Base-by-base conservation (phyloP, 2,113 vertebrate species). In the Caranx ignobilis region DNA sequence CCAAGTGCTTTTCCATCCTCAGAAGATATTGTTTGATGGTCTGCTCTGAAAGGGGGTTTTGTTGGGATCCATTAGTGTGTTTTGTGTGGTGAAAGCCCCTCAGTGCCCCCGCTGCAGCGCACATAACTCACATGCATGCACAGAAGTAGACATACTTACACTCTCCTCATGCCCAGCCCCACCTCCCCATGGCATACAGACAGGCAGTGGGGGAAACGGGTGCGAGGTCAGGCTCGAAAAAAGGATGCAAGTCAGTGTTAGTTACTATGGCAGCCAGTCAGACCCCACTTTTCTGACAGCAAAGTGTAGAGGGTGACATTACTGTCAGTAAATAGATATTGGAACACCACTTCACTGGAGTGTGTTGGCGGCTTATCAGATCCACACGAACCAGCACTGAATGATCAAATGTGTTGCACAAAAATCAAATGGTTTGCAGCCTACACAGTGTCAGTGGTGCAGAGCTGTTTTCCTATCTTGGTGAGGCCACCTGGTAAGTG, bases 261-360 rank as follows among this genome's bases (percentile, higher is more conserved):
- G 91, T 92, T 91, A 82, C 90, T 89, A 90, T 92, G 90, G 89
- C 48, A 90, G 84, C 88, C 41, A 18, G 64, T 64, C 75, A 73
- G 56, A 75, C 50, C 64, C 68, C 64, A 74, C 63, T 71, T 75
- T 57, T 37, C 64, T 68, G 55, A 73, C 73, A 76, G 26, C 19
- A 18, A 37, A 43, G 31, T n/a, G 21, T 52, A 54, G 64, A 68
- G 55, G 56, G 69, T 41, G 57, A 72, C 60, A 74, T 56, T 37
- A 35, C 66, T 57, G 62, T 57, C 67, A 3, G 75, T 37, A 77
- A 86, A 60, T 74, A 79, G 48, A 86, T 54, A 68, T 26, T 4
- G 3, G 65, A 87, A 67, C 66, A 74, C 48, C 35, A 63, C 34
- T 82, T 82, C 64, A 62, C 41, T 34, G 15, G 62, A 70, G 59